Conservation (phyloP, 2,888 invertebrate species). For the Mactromeris polynyma region DNA sequence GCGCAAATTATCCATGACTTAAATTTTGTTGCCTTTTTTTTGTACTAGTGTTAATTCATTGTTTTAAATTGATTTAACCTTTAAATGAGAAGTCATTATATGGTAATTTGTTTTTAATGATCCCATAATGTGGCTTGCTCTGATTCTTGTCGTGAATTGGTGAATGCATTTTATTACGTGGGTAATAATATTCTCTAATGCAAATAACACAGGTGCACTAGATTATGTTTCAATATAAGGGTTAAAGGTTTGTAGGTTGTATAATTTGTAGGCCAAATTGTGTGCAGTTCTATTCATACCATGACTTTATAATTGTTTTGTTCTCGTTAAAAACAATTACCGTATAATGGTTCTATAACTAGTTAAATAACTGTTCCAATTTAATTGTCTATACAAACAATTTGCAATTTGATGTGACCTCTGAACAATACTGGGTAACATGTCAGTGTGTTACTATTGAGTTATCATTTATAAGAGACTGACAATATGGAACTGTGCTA, state of each 20-base stretch:
- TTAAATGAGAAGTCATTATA: neutral
- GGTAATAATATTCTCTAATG: neutral
- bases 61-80: no score
- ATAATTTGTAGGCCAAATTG: neutral
- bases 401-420: no score
- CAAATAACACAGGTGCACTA: neutral
- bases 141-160: neutral
- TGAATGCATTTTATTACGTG: neutral
- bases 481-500: no score
- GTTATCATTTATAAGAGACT: no score
- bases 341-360: neutral
- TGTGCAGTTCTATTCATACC: neutral
- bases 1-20: no score
- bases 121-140: neutral
- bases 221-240: neutral
- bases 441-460: no score
- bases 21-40: no score
- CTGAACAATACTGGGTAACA: no score
- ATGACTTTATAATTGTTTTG: neutral
- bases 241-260: neutral
- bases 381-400: neutral
- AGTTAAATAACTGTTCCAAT: neutral
- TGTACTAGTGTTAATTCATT: no score
- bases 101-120: constrained; percentile 6
- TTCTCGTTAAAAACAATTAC: neutral